Conservation (phyloP, 2,797 vertebrate species). For the Cyclopterus lumpus region DNA sequence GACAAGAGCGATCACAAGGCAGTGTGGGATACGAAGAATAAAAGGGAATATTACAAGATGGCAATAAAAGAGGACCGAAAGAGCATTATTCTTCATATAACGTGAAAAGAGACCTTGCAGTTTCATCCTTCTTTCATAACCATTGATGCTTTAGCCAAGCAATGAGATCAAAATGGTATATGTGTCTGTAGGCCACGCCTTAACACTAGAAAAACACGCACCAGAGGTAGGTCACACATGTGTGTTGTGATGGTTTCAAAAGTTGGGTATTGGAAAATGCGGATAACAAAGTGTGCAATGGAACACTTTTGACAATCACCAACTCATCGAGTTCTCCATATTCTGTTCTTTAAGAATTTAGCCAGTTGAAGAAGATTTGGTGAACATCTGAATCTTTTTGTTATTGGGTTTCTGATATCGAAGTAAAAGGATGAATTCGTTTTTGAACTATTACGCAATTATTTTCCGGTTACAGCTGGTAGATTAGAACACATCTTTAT, state of each 20-base stretch:
- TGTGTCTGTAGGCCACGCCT: neutral
- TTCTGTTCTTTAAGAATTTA: neutral
- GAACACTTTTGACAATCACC: neutral
- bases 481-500: neutral
- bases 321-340: neutral
- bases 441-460: neutral
- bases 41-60: conserved; percentile 10
- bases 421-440: neutral
- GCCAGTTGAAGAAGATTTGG: neutral
- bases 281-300: neutral
- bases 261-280: neutral
- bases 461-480: neutral
- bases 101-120: conserved; percentile 32
- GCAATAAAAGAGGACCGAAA: conserved; percentile 20
- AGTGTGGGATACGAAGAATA: conserved; percentile 40
- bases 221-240: neutral
- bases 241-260: neutral
- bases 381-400: neutral
- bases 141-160: conserved; percentile 17
- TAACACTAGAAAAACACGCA: neutral
- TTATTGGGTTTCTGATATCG: neutral
- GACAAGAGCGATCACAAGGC: conserved; percentile 27
- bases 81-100: conserved; percentile 20
- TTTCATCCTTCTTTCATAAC: conserved; percentile 31
- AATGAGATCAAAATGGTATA: conserved; percentile 39